Conservation (phyloP, 2,797 vertebrate genomes). For the Neomorphus geoffroyi region DNA sequence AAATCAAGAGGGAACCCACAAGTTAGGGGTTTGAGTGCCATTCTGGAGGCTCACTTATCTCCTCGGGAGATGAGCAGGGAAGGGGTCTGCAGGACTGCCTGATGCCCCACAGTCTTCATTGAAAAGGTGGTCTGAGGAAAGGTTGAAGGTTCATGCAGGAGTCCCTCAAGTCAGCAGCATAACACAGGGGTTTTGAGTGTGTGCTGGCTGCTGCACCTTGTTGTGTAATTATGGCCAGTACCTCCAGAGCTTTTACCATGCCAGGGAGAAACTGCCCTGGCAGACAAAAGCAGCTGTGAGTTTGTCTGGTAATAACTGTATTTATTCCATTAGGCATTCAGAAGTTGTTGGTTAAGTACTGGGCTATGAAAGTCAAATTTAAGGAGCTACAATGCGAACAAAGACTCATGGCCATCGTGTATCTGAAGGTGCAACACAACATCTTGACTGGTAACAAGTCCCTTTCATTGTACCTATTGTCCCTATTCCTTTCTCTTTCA, state of each 20-base stretch:
- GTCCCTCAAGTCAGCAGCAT: not conserved
- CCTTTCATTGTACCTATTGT: not conserved
- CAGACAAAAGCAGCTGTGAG: not conserved
- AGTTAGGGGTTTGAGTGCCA: fast-evolving
- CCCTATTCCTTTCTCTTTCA: not conserved
- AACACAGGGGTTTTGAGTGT: not conserved
- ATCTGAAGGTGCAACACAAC: not conserved
- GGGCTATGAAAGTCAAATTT: not conserved
- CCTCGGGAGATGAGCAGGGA: not conserved
- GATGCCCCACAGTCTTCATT: not conserved
- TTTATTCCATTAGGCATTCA: not conserved
- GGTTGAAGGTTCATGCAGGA: not conserved
- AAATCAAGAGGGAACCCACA: not conserved
- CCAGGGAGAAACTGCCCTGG: not conserved
- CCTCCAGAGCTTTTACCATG: not conserved
- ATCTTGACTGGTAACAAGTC: not conserved
- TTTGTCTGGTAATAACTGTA: not conserved
- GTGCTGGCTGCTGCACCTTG: not conserved
- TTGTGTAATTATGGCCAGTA: not conserved
- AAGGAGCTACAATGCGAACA: not conserved
- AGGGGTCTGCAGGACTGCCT: not conserved
- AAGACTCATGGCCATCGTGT: not conserved
- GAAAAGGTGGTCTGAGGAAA: fast-evolving
- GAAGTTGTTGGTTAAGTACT: not conserved
- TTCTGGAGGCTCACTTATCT: not conserved